Percentiles rank a stretch among this genome's conserved stretches.
Evolutionary conservation across 2,113 vertebrate genomes (phyloP).

Genomic region (Capreolus pygargus): DNA sequence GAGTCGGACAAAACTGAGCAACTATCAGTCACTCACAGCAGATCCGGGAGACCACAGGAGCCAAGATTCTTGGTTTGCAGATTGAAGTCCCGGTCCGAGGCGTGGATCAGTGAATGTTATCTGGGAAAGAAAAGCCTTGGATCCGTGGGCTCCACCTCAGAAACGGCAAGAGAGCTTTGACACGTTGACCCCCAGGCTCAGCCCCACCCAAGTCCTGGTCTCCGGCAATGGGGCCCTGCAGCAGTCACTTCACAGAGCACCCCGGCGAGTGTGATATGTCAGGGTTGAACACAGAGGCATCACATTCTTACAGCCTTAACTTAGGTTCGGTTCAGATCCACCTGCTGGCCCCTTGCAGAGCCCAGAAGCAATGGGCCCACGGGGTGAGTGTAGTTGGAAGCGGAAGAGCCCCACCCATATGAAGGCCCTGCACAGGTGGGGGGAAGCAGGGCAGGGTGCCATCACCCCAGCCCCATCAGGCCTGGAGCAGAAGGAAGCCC

Average conservation of each 20-base stretch:
- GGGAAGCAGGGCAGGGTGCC: accelerated
- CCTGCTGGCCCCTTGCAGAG: background rate
- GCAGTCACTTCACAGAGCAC: accelerated
- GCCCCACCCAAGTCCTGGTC: background rate
- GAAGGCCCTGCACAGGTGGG: background rate
- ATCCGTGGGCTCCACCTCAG: accelerated
- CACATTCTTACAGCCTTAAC: background rate
- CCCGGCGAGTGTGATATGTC: accelerated
- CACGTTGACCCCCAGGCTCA: background rate
- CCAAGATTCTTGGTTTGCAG: background rate
- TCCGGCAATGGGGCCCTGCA: accelerated
- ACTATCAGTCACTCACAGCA: background rate
- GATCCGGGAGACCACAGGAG: accelerated
- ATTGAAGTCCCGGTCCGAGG: background rate
- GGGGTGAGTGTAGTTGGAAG: background rate
- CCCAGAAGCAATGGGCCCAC: accelerated
- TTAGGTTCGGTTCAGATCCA: background rate
- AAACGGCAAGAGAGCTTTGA: background rate
- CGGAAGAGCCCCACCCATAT: background rate
- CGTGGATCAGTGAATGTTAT: too few relatives aligned
- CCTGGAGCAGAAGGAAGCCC: background rate
- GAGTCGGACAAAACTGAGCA: background rate
- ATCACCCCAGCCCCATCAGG: background rate
- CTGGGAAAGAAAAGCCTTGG: background rate
- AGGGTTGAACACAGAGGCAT: accelerated